phyloP scores from a whole-genome alignment of 2,113 vertebrate genomes.

The Brachypodius melanocephalos region DNA sequence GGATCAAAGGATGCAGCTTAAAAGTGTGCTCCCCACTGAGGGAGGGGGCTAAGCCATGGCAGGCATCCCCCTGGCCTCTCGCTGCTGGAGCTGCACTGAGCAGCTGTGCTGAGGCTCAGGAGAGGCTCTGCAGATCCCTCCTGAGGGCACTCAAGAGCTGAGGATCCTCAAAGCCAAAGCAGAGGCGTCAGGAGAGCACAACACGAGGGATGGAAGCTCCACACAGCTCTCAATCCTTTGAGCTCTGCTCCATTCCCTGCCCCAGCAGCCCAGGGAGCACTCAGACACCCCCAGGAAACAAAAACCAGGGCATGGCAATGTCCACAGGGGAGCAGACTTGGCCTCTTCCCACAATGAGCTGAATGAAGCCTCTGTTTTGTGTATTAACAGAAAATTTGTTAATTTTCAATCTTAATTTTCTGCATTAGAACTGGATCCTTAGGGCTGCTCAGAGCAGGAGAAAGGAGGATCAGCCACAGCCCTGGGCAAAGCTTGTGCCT shows the following conservation, averaged over 20 bases:
- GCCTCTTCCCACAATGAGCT: not conserved
- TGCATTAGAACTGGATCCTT: not conserved
- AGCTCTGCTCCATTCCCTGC: not conserved
- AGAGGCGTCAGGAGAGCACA: not conserved
- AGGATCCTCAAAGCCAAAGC: not conserved
- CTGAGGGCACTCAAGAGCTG: not conserved
- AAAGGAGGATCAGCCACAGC: not conserved
- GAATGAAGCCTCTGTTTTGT: not conserved
- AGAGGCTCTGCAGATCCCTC: not conserved
- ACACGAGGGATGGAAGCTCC: not conserved
- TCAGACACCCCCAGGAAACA: not conserved
- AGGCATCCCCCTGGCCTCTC: not conserved
- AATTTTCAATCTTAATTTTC: no score
- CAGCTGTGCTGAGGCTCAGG: not conserved
- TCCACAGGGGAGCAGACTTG: not conserved
- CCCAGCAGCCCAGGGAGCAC: not conserved
- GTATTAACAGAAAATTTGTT: no score
- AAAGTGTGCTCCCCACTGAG: not conserved
- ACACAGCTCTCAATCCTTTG: not conserved
- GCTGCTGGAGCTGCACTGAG: not conserved
- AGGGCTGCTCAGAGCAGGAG: not conserved
- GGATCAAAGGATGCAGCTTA: not conserved
- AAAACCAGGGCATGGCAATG: not conserved
- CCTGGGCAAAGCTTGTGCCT: not conserved
- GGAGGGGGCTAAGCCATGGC: not conserved